Percentiles rank a stretch among this genome's conserved stretches.
These are phyloP conservation scores for Tortricodes alternella DNA, from an alignment of 2,888 invertebrate genomes.

Conservation along the genomic window DNA sequence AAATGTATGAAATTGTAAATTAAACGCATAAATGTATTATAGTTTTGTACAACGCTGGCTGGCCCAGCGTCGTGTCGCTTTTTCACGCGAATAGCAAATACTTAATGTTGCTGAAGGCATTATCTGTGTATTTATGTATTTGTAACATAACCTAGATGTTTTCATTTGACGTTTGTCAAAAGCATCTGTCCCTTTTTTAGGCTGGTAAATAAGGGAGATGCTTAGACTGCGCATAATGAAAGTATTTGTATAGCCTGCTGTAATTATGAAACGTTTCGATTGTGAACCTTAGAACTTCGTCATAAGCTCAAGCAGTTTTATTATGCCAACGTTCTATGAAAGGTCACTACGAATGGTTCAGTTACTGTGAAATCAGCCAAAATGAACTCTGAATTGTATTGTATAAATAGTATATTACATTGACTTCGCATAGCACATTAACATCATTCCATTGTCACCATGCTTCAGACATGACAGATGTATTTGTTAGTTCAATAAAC, in stretches of 20 bases:
- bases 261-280: no score
- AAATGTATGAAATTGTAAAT: conserved; percentile 47
- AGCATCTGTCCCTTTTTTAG: no score
- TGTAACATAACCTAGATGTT: not conserved
- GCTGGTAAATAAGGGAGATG: no score
- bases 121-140: not conserved
- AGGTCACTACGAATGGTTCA: no score
- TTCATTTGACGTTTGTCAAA: no score
- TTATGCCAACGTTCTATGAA: no score
- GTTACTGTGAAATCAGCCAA: not conserved
- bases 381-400: not conserved
- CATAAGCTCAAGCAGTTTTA: no score
- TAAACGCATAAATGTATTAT: conserved; percentile 64
- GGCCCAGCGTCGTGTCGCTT: conserved; percentile 50
- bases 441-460: not conserved
- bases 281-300: no score
- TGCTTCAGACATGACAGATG: not conserved
- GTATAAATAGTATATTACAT: not conserved
- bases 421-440: not conserved
- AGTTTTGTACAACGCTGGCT: conserved; percentile 64
- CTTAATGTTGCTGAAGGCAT: not conserved
- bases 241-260: no score
- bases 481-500: not conserved
- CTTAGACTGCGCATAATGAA: no score
- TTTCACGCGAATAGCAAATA: not conserved